Conservation (phyloP, 2,888 invertebrate genomes). For the Caradrina clavipalpis region DNA sequence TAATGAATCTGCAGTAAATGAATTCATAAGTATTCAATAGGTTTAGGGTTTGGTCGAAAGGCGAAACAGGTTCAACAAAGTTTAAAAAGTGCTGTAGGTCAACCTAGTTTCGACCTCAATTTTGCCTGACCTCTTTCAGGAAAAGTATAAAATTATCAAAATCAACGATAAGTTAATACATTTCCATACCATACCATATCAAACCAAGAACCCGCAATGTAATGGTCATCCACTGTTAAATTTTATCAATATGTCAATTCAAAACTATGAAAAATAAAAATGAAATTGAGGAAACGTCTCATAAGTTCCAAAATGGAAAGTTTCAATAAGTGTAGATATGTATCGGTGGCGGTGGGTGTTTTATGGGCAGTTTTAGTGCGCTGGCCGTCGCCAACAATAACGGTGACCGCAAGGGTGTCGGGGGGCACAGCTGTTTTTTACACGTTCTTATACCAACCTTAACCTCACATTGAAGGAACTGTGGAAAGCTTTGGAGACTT, state of each 20-base stretch:
- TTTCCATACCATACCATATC: no score
- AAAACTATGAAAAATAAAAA: not conserved
- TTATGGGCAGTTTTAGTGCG: slow-evolving; percentile 86
- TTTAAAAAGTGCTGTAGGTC: no score
- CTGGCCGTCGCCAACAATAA: slow-evolving; percentile 79
- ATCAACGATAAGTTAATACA: no score
- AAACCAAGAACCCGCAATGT: not conserved
- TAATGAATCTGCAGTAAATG: no score
- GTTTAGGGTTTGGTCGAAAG: no score
- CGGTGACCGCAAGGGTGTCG: slow-evolving; percentile 86
- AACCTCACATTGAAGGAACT: slow-evolving; percentile 75
- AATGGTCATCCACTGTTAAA: no score
- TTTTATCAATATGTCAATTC: not conserved
- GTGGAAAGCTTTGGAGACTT: slow-evolving; percentile 65
- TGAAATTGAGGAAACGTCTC: slow-evolving; percentile 13
- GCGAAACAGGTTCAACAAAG: no score
- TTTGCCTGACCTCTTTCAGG: no score
- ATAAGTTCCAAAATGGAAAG: slow-evolving; percentile 65
- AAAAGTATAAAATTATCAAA: no score
- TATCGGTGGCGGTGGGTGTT: slow-evolving; percentile 73
- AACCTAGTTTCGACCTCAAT: no score
- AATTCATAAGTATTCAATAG: no score
- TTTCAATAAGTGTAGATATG: slow-evolving; percentile 82
- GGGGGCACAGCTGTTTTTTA: slow-evolving; percentile 92
- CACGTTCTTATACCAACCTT: slow-evolving; percentile 84